A percentile compares a stretch with the other conserved stretches of the same genome.
Conservation (phyloP, 2,113 vertebrate genomes). For the Varanus salvator region DNA sequence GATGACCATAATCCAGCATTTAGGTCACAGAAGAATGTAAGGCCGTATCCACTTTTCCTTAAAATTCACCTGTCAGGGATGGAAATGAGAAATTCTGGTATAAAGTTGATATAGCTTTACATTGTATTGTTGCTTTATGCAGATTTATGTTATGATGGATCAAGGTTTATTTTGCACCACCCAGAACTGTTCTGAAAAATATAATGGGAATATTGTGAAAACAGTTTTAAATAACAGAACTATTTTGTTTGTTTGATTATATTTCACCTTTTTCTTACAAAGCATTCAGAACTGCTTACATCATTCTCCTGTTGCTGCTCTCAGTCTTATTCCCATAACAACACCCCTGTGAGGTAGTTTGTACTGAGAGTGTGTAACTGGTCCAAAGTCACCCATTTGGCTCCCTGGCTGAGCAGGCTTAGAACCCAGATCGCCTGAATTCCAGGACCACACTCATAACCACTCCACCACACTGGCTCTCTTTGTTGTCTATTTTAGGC, state of each 20-base stretch:
- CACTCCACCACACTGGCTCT: too few species aligned
- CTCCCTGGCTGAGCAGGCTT: too few species aligned
- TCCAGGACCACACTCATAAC: too few species aligned
- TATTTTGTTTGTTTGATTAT: neutral
- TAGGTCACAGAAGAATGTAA: neutral
- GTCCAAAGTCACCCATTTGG: too few species aligned
- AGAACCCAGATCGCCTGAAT: too few species aligned
- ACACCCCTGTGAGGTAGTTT: too few species aligned
- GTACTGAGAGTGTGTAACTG: too few species aligned
- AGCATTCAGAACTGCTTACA: too few species aligned
- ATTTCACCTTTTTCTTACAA: too few species aligned
- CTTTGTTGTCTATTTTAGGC: neutral
- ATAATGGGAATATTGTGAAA: neutral
- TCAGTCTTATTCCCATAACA: too few species aligned
- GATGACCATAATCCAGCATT: neutral
- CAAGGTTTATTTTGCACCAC: neutral
- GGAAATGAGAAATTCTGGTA: neutral
- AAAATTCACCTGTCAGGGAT: neutral
- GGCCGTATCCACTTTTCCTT: neutral
- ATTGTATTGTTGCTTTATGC: neutral
- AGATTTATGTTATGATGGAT: neutral
- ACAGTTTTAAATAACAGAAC: neutral
- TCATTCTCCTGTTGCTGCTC: too few species aligned
- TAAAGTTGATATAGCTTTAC: neutral
- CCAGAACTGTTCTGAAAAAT: neutral